Percentiles rank a stretch among this genome's conserved stretches.
These are phyloP conservation scores for Chaetura pelagica DNA, from an alignment of 2,113 vertebrate species.

Conservation along the genomic window DNA sequence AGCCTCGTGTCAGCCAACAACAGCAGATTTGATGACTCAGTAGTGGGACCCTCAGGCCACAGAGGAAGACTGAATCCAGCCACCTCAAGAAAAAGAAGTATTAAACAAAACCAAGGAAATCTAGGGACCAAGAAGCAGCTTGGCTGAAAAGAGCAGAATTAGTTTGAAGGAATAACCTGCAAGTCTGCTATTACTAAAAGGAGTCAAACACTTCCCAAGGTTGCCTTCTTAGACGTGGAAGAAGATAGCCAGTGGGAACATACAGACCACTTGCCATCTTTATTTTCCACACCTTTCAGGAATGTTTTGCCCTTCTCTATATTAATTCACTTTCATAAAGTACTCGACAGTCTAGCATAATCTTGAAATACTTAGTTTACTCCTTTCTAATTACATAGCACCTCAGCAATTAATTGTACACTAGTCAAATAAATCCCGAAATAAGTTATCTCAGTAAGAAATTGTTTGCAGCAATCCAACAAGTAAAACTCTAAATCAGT, in stretches of 20 bases:
- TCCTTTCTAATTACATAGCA: not conserved
- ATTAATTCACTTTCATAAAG: not conserved
- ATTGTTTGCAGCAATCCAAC: not conserved
- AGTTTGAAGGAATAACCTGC: not conserved
- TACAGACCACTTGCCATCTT: not conserved
- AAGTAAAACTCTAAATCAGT: not conserved
- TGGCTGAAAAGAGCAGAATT: not conserved
- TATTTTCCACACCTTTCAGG: not conserved
- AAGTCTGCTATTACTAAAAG: not conserved
- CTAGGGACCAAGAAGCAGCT: not conserved
- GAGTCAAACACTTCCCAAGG: not conserved
- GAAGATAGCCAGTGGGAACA: not conserved
- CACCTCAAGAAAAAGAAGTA: not conserved
- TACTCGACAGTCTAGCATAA: not conserved
- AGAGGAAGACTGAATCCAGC: not conserved
- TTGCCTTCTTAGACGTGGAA: not conserved
- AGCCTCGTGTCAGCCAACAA: not conserved
- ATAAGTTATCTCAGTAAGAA: not conserved
- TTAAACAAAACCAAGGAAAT: not conserved
- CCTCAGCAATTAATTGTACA: not conserved
- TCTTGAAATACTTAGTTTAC: not conserved
- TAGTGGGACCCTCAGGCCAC: not conserved
- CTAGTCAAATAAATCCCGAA: slow-evolving; percentile 7
- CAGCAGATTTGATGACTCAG: rapidly evolving
- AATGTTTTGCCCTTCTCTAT: not conserved